Evolutionary conservation across 2,888 invertebrate species (phyloP).

Genomic region (Barypeithes pellucidus): DNA sequence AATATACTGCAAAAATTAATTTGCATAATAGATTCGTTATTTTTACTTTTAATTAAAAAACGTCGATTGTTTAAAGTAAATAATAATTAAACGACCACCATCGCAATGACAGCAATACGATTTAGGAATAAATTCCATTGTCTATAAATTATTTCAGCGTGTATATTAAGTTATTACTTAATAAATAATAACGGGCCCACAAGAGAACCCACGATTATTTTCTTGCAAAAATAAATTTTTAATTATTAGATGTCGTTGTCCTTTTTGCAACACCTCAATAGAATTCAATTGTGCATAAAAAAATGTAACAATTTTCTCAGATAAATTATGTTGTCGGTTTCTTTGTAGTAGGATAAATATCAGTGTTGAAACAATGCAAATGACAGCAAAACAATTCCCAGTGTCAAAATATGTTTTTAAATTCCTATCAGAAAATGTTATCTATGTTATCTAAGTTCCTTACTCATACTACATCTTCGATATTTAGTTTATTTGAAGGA

Average conservation of each 20-base stretch:
- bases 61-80: no score
- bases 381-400: no score
- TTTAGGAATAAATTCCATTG: slow-evolving; percentile 27
- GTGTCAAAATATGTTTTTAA: no score
- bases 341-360: no score
- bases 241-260: not conserved
- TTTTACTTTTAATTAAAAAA: no score
- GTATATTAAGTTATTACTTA: slow-evolving; percentile 17
- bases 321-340: not conserved
- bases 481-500: no score
- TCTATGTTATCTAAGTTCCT: no score
- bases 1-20: no score
- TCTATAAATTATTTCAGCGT: not conserved
- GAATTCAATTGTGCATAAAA: slow-evolving; percentile 2
- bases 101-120: slow-evolving; percentile 12
- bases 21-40: no score
- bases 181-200: slow-evolving; percentile 33
- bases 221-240: slow-evolving; percentile 23
- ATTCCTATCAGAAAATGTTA: no score
- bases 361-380: no score
- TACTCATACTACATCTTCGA: no score
- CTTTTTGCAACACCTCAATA: not conserved
- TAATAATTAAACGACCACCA: slow-evolving; percentile 8
- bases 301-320: slow-evolving; percentile 3
- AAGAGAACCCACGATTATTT: slow-evolving; percentile 23